Base-by-base conservation (phyloP, 37 sponge, comb jelly and placozoan species). In the Beroe forskalii region DNA sequence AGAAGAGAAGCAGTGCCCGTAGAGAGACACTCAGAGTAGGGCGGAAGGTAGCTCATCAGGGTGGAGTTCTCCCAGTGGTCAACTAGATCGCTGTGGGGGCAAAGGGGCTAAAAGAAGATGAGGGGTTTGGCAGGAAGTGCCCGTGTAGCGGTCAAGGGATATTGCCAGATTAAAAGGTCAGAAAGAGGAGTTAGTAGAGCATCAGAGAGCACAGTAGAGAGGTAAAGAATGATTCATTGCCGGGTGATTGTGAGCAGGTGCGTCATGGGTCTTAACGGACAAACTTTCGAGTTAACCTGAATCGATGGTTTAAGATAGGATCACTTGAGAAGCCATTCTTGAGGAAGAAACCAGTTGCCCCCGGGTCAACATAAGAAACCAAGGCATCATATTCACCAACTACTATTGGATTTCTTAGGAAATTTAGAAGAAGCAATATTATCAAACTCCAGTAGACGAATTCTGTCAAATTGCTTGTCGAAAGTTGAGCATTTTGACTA, bases 1-100 rank as follows among this genome's bases (percentile, higher is more conserved):
- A 80, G 55, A 12, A 80, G 55, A 20, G 86, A 80, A 23, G 40
- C 86, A 1, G 86, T 80, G 19, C 86, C 86, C 3, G 86, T 38
- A 20, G 86, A 80, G 23, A 80, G 55, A 27, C 86, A 80, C 30
- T 80, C 86, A 22, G 86, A 4, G 40, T 38, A 37, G 76, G 40
- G 40, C n/a, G 96, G 93, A 0, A 94, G 91, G 92, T 94, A 95
- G 40, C 76, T 89, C 96, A 95, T 94, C 32, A 95, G 91, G 38
- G 93, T 94, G 44, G 94, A 94, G 93, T 95, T 95, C 62, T 94
- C 93, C 93, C 93, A 95, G 40, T 92, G 89, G 43, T 95, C 94
- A n/a, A 90, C 93, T 36, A 93, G 24, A 1, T 90, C 66, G 6
- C 93, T 91, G 66, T 12, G 55, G 12, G 55, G 55, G n/a, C n/a